Conservation (phyloP, 2,888 invertebrate species). For the Meliscaeva auricollis region DNA sequence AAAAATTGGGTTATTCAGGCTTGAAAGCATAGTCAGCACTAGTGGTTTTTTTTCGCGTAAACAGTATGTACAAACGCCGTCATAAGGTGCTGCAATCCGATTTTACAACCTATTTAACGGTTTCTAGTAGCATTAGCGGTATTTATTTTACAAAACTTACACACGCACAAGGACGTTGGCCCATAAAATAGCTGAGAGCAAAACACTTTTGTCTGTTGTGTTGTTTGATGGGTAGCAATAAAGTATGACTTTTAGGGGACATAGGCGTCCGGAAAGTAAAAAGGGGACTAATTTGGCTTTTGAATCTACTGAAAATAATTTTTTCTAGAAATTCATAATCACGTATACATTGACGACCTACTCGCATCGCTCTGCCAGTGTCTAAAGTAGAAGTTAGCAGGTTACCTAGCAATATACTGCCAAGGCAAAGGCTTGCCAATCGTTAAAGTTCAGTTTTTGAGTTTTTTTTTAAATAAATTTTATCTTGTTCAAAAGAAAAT, state of each 20-base stretch:
- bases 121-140: slow-evolving; percentile 51
- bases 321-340: no score
- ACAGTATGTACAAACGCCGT: slow-evolving; percentile 30
- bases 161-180: not conserved
- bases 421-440: no score
- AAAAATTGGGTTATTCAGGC: slow-evolving; percentile 50
- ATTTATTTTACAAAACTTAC: slow-evolving; percentile 46
- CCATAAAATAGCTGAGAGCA: slow-evolving; percentile 6
- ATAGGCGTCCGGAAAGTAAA: not conserved
- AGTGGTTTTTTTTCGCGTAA: slow-evolving; percentile 26
- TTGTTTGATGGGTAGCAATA: not conserved
- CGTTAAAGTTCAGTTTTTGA: no score
- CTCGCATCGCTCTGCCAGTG: no score
- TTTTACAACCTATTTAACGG: slow-evolving; percentile 54
- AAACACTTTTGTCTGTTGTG: not conserved
- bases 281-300: no score
- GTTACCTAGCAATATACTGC: no score
- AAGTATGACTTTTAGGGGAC: not conserved
- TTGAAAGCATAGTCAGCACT: not conserved
- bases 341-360: no score
- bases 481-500: no score
- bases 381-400: no score
- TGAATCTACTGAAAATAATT: no score
- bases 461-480: no score
- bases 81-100: slow-evolving; percentile 57